Base-by-base conservation (phyloP, 2,888 invertebrate species). In the Pachydiplax longipennis region DNA sequence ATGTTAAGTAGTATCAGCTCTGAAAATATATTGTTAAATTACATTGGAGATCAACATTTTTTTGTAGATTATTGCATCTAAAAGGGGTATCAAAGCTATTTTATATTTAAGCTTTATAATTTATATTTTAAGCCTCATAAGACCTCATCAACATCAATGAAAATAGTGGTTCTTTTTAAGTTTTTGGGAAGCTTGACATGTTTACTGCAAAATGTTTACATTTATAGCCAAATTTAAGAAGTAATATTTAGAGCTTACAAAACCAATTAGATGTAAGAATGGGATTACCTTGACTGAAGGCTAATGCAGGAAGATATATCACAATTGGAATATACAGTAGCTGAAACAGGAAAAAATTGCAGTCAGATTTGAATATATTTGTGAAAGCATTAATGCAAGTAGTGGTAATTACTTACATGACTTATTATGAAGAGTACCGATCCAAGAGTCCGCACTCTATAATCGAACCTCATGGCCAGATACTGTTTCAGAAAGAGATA, bases 241-340 rank as follows among this genome's bases (percentile, higher is more conserved):
- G 53, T 18, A 18, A 53, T 53, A 8, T 8, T 1, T 53, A 53
- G 12, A 4, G 12, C 1, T 18, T 18, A 73, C 2, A 13, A 0
- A 73, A 73, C 22, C 10, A 10, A 73, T 22, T 81, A 18, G 3
- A 22, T 35, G 8, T 13, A 35, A 35, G 4, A 10, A 61, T 18
- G 12, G 18, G 90, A 92, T 92, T 95, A 96, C 96, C 96, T 96
- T 97, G 97, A 94, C 96, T 96, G 93, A 98, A 96, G 2, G 98
- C 98, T 92, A 98, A 94, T 3, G 98, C 97, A 90, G 98, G 98
- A 5, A 98, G 98, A 93, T 98, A 98, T 91, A 98, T 96, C 0
- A 98, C 98, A 91, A 98, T 96, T 1, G 98, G 97, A 93, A 97
- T 97, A 93, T 97, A 97, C 40, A 97, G 95, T 93, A 97, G 93